These are phyloP conservation scores for Caenorhabditis latens DNA, from an alignment of 1,140 invertebrate genomes.

Conservation along the genomic window DNA sequence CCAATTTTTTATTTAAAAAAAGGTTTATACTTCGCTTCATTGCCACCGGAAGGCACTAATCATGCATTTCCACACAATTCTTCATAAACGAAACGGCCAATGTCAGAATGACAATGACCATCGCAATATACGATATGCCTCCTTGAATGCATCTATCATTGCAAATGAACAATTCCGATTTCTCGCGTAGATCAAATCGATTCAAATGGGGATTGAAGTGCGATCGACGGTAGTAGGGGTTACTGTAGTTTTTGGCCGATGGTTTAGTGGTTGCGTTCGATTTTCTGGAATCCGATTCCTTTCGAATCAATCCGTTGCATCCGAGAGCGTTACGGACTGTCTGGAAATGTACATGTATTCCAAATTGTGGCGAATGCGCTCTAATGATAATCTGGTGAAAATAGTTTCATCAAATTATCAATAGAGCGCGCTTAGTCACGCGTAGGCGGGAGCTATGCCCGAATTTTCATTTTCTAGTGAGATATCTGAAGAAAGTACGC, in stretches of 20 bases:
- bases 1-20: no score
- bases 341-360: not conserved
- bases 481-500: no score
- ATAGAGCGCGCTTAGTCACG: no score
- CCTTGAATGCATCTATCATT: slow-evolving; percentile 56
- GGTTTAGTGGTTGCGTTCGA: not conserved
- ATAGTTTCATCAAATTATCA: no score
- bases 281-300: not conserved
- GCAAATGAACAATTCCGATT: slow-evolving; percentile 48
- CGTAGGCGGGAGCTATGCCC: no score
- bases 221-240: not conserved
- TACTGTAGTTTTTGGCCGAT: not conserved
- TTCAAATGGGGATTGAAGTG: not conserved
- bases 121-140: slow-evolving; percentile 33
- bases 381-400: no score
- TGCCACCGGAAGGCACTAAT: no score
- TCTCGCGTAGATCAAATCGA: not conserved
- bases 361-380: not conserved
- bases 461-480: no score
- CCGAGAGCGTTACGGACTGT: not conserved
- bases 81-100: slow-evolving; percentile 8
- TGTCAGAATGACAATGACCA: not conserved
- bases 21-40: no score
- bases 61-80: slow-evolving; percentile 14
- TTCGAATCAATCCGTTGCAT: not conserved